phyloP scores from a whole-genome alignment of 2,797 vertebrate genomes.

The Rhabdophis nuchalis region DNA sequence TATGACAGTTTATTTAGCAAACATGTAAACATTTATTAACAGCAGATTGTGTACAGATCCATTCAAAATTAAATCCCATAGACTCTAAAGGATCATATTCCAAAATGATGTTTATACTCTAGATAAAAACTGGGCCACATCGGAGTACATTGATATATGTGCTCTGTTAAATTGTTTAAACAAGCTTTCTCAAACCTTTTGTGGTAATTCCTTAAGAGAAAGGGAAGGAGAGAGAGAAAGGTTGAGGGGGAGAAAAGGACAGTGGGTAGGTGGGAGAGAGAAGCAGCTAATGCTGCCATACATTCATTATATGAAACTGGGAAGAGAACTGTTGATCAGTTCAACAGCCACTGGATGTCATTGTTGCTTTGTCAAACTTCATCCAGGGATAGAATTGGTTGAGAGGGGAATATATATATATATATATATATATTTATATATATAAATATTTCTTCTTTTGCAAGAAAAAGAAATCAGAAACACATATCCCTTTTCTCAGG shows the following conservation, averaged over 20 bases:
- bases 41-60: background rate
- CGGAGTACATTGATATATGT: background rate
- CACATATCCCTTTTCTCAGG: background rate
- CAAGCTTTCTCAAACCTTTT: background rate
- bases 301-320: background rate
- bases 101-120: background rate
- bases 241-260: background rate
- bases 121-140: background rate
- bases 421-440: no score
- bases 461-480: constrained; percentile 5
- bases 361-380: constrained; percentile 39
- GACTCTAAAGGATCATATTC: background rate
- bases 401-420: background rate
- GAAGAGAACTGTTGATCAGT: constrained; percentile 25
- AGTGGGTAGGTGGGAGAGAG: no score
- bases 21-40: background rate
- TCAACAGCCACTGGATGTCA: constrained; percentile 56
- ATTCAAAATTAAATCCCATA: background rate
- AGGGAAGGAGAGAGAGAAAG: background rate
- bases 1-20: background rate
- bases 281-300: background rate
- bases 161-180: background rate
- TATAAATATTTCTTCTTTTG: background rate
- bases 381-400: constrained; percentile 4
- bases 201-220: background rate